Evolutionary conservation across 30 jellyfish, hydroid and myxozoan species (phyloP).

Genomic region (Aurelia aurita complex sp. Pacific): DNA sequence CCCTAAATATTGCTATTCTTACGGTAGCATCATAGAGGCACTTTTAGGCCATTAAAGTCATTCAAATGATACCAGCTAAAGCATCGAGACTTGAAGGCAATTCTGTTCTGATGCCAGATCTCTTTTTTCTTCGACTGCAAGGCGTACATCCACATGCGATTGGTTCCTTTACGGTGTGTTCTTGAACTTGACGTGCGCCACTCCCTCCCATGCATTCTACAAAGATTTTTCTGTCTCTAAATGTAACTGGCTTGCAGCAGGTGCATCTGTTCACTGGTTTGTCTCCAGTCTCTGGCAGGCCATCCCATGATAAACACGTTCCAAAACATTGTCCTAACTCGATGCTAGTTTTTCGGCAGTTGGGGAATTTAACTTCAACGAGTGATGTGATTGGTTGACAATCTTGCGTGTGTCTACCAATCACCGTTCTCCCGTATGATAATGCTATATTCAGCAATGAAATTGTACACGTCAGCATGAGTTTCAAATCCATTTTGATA

Average conservation of each 20-base stretch:
- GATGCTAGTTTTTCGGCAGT: conserved; percentile 29
- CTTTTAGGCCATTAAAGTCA: not conserved
- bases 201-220: conserved; percentile 23
- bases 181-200: conserved; percentile 35
- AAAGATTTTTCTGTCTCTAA: conserved; percentile 13
- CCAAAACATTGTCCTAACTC: conserved; percentile 65
- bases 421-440: conserved; percentile 45
- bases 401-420: conserved; percentile 51
- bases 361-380: conserved; percentile 17
- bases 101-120: conserved; percentile 17
- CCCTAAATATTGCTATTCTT: too few relatives aligned
- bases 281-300: conserved; percentile 50
- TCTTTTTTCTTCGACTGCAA: conserved; percentile 61
- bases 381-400: conserved; percentile 50
- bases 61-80: too few relatives aligned
- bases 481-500: conserved; percentile 31
- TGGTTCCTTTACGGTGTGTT: conserved; percentile 45
- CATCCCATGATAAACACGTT: conserved; percentile 76
- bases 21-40: too few relatives aligned
- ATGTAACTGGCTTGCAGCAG: conserved; percentile 80
- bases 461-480: not conserved
- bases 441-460: conserved; percentile 19
- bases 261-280: conserved; percentile 29
- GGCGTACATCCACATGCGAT: conserved; percentile 76
- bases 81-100: not conserved